These are phyloP conservation scores for Tethya wilhelma DNA, from an alignment of 37 sponge, comb jelly and placozoan genomes.

Conservation along the genomic window DNA sequence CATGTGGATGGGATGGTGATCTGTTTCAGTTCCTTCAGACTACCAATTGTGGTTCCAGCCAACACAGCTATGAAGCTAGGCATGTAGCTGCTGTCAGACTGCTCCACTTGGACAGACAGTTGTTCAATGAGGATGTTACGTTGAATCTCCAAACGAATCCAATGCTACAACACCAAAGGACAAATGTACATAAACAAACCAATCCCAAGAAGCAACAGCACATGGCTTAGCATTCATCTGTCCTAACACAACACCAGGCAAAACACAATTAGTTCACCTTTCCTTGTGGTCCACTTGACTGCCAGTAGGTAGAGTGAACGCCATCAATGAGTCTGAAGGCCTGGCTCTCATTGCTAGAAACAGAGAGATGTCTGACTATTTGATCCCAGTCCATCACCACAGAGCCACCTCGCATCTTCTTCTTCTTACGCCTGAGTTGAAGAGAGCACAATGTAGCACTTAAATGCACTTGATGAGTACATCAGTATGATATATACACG, in stretches of 20 bases:
- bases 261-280: conserved; percentile 72
- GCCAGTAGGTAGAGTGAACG: conserved; percentile 82
- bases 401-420: conserved; percentile 85
- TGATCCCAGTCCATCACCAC: conserved; percentile 89
- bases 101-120: conserved; percentile 83
- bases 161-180: conserved; percentile 66
- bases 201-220: too few relatives aligned
- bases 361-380: conserved; percentile 71
- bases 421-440: conserved; percentile 49
- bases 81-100: conserved; percentile 87
- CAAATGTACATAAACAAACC: too few relatives aligned
- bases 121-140: conserved; percentile 88
- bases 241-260: too few relatives aligned
- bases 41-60: conserved; percentile 67
- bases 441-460: too few relatives aligned
- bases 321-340: conserved; percentile 71
- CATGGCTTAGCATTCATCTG: not conserved
- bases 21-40: conserved; percentile 71
- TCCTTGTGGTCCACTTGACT: conserved; percentile 90
- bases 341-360: conserved; percentile 73
- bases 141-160: conserved; percentile 90
- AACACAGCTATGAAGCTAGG: conserved; percentile 62
- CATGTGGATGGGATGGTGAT: conserved; percentile 56
- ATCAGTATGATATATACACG: too few relatives aligned
- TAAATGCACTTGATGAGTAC: too few relatives aligned